Evolutionary conservation across 2,113 vertebrate genomes (phyloP), one percentile per base, ranked within the genome.

Genomic region (Passerina amoena): DNA sequence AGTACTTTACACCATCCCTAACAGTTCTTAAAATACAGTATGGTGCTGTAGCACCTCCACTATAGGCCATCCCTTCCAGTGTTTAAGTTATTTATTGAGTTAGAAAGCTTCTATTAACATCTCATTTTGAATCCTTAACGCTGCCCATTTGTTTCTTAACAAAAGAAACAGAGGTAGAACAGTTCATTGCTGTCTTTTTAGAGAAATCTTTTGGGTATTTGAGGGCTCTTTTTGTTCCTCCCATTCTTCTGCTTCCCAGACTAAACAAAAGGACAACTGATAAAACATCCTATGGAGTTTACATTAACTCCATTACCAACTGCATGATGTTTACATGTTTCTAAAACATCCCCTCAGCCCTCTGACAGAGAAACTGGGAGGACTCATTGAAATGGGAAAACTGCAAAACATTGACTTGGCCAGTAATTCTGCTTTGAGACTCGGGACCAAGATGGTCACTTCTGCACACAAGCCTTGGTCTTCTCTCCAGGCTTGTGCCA

Each of bases 231-330:
- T 75, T 44, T 89, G 35, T 64, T 76, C 72, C 18, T 60, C 14
- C 40, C 23, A 23, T 77, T 88, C 51, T 91, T 91, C 48, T 76
- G 44, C 33, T 92, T 88, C 65, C 54, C 65, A 96, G 92, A 95
- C 95, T 96, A 97, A 97, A 96, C 92, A 95, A 75, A 45, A 11
- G 65, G 53, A 75, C 61, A 75, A 93, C 86, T 53, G 76, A 96
- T 96, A 93, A 95, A 96, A 84, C 40, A 93, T 88, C 40, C 90
- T 96, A 88, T 90, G 75, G 90, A 53, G 86, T 96, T 96, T 97
- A 96, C 69, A 92, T 93, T 94, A 94, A 86, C 42, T 82, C 69
- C 64, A 88, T 88, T 60, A 86, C 65, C 65, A 90, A 88, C 60
- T 86, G 61, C 79, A 75, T 72, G 82, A 48, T 93, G 95, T 95